phyloP scores from a whole-genome alignment of 2,797 vertebrate species.

The Sebastes nivosus region DNA sequence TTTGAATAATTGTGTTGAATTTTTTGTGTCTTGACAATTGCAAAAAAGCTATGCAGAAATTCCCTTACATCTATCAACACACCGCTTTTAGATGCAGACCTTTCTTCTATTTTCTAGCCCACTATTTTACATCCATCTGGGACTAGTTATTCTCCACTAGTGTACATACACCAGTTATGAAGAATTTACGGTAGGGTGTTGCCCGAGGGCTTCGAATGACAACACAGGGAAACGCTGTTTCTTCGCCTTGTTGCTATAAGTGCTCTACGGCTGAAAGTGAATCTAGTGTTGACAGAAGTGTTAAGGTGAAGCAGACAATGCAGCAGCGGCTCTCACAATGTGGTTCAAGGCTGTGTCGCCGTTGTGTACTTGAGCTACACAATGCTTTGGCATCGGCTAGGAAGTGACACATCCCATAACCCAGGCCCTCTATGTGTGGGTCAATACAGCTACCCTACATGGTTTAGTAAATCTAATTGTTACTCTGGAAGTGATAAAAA shows the following conservation, averaged over 20 bases:
- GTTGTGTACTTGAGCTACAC: slow-evolving; percentile 75
- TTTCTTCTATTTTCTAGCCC: neutral
- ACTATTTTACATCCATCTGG: neutral
- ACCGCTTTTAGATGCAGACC: neutral
- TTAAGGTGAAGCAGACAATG: slow-evolving; percentile 73
- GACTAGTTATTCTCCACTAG: slow-evolving; percentile 17
- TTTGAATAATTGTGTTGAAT: too few relatives aligned
- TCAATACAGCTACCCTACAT: slow-evolving; percentile 36
- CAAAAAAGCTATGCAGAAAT: neutral
- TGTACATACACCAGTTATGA: slow-evolving; percentile 5
- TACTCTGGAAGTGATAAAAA: slow-evolving; percentile 19
- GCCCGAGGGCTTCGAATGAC: slow-evolving; percentile 24
- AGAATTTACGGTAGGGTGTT: slow-evolving; percentile 3
- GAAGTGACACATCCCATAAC: slow-evolving; percentile 70
- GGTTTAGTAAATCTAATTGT: slow-evolving; percentile 12
- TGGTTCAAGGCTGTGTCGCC: slow-evolving; percentile 83
- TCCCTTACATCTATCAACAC: neutral
- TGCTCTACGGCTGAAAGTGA: slow-evolving; percentile 66
- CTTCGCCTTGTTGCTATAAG: slow-evolving; percentile 2
- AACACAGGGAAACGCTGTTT: slow-evolving; percentile 43
- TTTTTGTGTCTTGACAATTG: too few relatives aligned
- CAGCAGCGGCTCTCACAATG: slow-evolving; percentile 65
- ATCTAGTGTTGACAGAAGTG: slow-evolving; percentile 69
- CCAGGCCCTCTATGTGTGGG: slow-evolving; percentile 3
- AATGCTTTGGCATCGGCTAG: slow-evolving; percentile 73